Percentiles rank a stretch among this genome's conserved stretches.
Evolutionary conservation across 1,140 invertebrate species (phyloP).

Genomic region (Stegodyphus dumicola): DNA sequence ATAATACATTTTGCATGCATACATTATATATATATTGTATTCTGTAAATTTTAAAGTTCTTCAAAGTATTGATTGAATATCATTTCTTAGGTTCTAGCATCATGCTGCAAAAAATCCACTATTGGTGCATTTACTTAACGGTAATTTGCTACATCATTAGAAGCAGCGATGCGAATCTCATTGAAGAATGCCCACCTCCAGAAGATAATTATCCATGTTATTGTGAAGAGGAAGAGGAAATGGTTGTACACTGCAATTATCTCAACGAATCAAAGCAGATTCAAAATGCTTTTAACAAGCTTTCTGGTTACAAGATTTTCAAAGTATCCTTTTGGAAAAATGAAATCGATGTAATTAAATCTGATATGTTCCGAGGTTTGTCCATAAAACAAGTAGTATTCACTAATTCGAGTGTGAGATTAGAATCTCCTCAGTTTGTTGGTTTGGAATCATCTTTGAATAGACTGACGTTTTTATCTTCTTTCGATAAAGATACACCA

Average conservation of each 20-base stretch:
- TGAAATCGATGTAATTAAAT: slow-evolving; percentile 14
- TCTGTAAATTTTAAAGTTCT: no score
- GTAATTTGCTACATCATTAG: no score
- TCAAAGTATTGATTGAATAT: no score
- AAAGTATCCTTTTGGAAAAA: slow-evolving; percentile 36
- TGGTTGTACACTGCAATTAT: slow-evolving; percentile 34
- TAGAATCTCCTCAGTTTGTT: slow-evolving; percentile 32
- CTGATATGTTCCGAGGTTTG: slow-evolving; percentile 32
- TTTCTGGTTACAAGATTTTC: slow-evolving; percentile 13
- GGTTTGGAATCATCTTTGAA: slow-evolving; percentile 27
- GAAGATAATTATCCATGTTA: slow-evolving; percentile 51
- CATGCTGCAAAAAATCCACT: no score
- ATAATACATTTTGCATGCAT: no score
- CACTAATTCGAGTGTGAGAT: slow-evolving; percentile 7
- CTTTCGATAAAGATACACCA: slow-evolving; percentile 19
- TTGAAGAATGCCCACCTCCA: slow-evolving; percentile 32
- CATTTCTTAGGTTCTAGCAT: no score
- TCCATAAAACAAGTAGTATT: slow-evolving; percentile 27
- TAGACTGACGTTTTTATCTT: slow-evolving; percentile 41
- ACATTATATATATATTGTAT: no score
- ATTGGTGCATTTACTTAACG: no score
- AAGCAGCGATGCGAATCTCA: background rate
- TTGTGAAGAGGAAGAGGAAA: slow-evolving; percentile 41
- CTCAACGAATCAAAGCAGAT: slow-evolving; percentile 23
- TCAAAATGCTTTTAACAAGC: background rate